Conservation (phyloP, 2,888 invertebrate genomes). For the Tenthredo scrophulariae region DNA sequence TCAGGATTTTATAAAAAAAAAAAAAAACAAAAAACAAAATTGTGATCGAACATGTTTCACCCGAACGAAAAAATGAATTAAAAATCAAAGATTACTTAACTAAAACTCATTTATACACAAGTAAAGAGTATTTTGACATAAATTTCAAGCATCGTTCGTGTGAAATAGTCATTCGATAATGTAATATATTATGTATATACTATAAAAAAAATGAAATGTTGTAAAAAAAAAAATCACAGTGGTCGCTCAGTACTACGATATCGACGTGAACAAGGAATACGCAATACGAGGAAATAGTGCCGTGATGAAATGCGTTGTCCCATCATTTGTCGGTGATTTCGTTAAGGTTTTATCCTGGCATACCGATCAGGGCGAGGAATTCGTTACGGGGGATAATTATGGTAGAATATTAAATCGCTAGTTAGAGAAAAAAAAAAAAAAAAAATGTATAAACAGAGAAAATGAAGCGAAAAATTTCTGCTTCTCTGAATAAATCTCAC, state of each 20-base stretch:
- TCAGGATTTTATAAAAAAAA: background rate
- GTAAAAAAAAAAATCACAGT: slow-evolving; percentile 79
- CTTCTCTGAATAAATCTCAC: slow-evolving; percentile 27
- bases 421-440: slow-evolving; percentile 10
- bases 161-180: background rate
- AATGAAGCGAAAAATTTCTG: background rate
- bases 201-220: slow-evolving; percentile 20
- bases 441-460: background rate
- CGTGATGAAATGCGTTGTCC: slow-evolving; percentile 93
- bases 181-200: background rate
- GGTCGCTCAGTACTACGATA: slow-evolving; percentile 90
- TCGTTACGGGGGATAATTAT: slow-evolving; percentile 83
- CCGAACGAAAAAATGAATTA: background rate
- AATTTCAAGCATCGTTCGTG: background rate
- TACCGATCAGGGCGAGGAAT: slow-evolving; percentile 88
- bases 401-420: slow-evolving; percentile 75
- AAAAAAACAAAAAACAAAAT: background rate
- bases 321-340: slow-evolving; percentile 96
- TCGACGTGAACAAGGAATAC: slow-evolving; percentile 93
- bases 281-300: slow-evolving; percentile 94
- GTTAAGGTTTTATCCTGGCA: slow-evolving; percentile 93
- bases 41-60: slow-evolving; percentile 4
- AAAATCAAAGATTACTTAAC: background rate
- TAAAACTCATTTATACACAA: background rate
- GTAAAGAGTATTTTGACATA: background rate